These are phyloP conservation scores for Leontopithecus rosalia DNA, from an alignment of 2,797 vertebrate species.

Conservation along the genomic window DNA sequence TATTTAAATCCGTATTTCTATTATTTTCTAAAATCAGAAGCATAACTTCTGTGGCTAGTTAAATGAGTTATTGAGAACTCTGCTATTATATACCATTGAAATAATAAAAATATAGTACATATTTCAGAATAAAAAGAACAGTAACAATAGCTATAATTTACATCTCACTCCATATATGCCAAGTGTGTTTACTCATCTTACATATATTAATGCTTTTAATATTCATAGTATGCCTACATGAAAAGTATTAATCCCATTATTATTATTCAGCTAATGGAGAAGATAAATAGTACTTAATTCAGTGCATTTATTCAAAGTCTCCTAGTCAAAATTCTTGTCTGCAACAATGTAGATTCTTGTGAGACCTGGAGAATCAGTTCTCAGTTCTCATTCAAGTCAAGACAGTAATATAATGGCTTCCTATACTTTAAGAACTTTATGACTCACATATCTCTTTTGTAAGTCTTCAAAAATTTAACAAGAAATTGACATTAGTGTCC, in stretches of 20 bases:
- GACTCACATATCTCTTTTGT: slow-evolving; percentile 48
- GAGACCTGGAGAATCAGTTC: background rate
- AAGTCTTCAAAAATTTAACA: slow-evolving; percentile 38
- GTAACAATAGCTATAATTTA: background rate
- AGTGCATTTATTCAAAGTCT: background rate
- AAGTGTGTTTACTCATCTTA: background rate
- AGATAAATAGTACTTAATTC: background rate
- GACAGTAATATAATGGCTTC: background rate
- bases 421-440: background rate
- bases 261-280: background rate
- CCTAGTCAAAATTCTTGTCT: slow-evolving; percentile 11
- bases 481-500: background rate
- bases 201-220: background rate
- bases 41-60: background rate
- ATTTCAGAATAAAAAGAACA: background rate
- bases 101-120: background rate
- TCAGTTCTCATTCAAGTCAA: background rate
- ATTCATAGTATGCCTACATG: background rate
- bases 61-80: background rate
- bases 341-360: background rate
- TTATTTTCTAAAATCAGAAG: background rate
- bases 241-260: background rate
- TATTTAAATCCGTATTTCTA: slow-evolving; percentile 28
- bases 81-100: background rate
- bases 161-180: background rate